Percentiles rank a stretch among this genome's conserved stretches.
These are phyloP conservation scores for Zygaena filipendulae DNA, from an alignment of 2,888 invertebrate species.

Conservation along the genomic window DNA sequence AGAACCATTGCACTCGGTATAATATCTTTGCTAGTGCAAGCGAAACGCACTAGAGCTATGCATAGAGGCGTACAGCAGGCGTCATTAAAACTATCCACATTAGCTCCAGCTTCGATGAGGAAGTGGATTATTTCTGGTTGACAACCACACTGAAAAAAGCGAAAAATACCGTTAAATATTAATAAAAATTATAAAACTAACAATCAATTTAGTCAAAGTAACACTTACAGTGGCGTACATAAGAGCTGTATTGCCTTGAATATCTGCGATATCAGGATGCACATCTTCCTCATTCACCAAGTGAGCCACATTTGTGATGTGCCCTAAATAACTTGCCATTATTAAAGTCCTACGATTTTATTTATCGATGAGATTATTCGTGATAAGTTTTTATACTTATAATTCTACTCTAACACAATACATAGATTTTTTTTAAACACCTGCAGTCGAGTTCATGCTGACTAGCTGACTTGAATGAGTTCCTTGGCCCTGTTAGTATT, in stretches of 20 bases:
- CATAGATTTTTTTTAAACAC: too few relatives aligned
- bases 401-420: too few relatives aligned
- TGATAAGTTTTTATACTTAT: too few relatives aligned
- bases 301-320: constrained; percentile 30
- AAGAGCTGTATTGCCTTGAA: constrained; percentile 61
- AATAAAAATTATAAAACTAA: background rate
- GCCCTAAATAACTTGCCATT: constrained; percentile 44
- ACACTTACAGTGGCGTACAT: constrained; percentile 63
- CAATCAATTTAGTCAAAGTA: background rate
- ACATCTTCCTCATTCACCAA: constrained; percentile 43
- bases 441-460: constrained; percentile 42
- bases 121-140: constrained; percentile 39
- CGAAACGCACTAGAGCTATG: constrained; percentile 43
- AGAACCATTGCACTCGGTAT: constrained; percentile 24
- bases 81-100: constrained; percentile 59
- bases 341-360: constrained; percentile 32
- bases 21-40: constrained; percentile 30
- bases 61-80: constrained; percentile 62
- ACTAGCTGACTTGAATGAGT: constrained; percentile 30
- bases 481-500: constrained; percentile 35
- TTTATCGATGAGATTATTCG: too few relatives aligned
- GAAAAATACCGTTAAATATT: background rate
- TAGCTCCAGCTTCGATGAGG: constrained; percentile 60
- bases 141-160: constrained; percentile 32
- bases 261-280: constrained; percentile 58